A percentile compares a stretch with the other conserved stretches of the same genome.
These are phyloP conservation scores for Atherinosoma microstoma DNA, from an alignment of 2,797 vertebrate genomes.

Conservation along the genomic window DNA sequence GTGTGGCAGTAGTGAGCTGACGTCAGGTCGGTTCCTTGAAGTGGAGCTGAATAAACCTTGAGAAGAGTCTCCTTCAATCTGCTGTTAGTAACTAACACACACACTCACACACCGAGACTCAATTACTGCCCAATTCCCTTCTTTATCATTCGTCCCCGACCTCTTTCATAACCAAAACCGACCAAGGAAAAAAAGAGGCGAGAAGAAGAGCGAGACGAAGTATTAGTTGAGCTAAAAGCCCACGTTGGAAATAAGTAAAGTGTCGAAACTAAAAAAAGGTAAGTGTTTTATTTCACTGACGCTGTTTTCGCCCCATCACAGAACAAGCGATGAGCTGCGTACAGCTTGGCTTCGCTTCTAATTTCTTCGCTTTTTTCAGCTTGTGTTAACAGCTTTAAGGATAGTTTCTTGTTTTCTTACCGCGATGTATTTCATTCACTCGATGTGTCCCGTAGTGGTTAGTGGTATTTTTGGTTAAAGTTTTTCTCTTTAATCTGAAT, in stretches of 20 bases:
- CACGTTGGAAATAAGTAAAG: constrained; percentile 84
- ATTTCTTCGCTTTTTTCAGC: constrained; percentile 70
- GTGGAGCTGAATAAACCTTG: constrained; percentile 96
- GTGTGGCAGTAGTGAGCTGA: constrained; percentile 90
- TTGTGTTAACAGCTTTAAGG: constrained; percentile 61
- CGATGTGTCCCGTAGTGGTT: constrained; percentile 13
- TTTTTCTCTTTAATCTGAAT: constrained; percentile 36
- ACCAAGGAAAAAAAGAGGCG: constrained; percentile 78
- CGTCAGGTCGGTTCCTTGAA: constrained; percentile 97
- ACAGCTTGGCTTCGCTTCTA: constrained; percentile 71
- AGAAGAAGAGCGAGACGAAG: constrained; percentile 77
- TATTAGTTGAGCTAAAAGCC: constrained; percentile 75
- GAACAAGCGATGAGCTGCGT: constrained; percentile 75
- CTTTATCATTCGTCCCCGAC: constrained; percentile 88
- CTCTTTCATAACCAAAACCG: constrained; percentile 84
- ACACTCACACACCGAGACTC: constrained; percentile 84
- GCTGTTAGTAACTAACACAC: constrained; percentile 91
- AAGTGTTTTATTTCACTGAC: constrained; percentile 79
- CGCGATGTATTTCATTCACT: constrained; percentile 31
- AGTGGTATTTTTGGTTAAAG: constrained; percentile 47
- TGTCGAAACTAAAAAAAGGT: constrained; percentile 85
- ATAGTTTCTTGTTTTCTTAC: constrained; percentile 67
- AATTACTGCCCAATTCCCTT: constrained; percentile 90
- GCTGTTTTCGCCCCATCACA: constrained; percentile 70
- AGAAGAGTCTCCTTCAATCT: constrained; percentile 94